Evolutionary conservation across 2,797 vertebrate species (phyloP).

Genomic region (Chelon auratus): DNA sequence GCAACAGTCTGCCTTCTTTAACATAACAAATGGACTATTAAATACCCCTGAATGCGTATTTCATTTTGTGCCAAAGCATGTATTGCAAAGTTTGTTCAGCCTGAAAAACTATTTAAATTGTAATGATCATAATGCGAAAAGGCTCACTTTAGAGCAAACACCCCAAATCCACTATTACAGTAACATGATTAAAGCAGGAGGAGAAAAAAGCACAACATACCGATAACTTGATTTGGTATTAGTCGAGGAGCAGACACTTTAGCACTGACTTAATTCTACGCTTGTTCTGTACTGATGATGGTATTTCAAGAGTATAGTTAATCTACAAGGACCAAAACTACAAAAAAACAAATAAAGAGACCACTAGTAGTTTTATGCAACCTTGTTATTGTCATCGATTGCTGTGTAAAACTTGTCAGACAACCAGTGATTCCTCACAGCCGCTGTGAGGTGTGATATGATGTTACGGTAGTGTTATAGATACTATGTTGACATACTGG

Average conservation of each 20-base stretch:
- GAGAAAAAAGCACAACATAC: not conserved
- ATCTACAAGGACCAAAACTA: slow-evolving; percentile 17
- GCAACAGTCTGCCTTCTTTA: slow-evolving; percentile 8
- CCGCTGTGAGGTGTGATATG: slow-evolving; percentile 28
- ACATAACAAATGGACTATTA: slow-evolving; percentile 20
- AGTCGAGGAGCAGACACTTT: slow-evolving; percentile 14
- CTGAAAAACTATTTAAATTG: slow-evolving; percentile 25
- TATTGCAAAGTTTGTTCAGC: slow-evolving; percentile 11
- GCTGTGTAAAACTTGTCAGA: slow-evolving; percentile 18
- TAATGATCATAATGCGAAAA: slow-evolving; percentile 4
- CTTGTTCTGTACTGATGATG: slow-evolving; percentile 2
- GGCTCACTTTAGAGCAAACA: slow-evolving; percentile 20
- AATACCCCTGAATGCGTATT: not conserved
- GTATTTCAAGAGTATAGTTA: slow-evolving; percentile 19
- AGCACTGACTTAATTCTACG: slow-evolving; percentile 2
- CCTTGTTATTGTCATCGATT: slow-evolving; percentile 22
- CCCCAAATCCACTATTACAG: slow-evolving; percentile 20
- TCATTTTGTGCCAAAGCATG: slow-evolving; percentile 8
- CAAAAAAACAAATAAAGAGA: slow-evolving; percentile 20
- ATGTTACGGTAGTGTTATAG: slow-evolving; percentile 30
- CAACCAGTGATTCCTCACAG: slow-evolving; percentile 16
- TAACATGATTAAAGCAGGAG: slow-evolving; percentile 25
- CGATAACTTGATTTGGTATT: slow-evolving; percentile 21
- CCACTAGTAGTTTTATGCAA: slow-evolving; percentile 24
- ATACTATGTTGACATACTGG: slow-evolving; percentile 37